A percentile compares a stretch with the other conserved stretches of the same genome.
Conservation (phyloP, 2,888 invertebrate species). For the Drosophila dives region DNA sequence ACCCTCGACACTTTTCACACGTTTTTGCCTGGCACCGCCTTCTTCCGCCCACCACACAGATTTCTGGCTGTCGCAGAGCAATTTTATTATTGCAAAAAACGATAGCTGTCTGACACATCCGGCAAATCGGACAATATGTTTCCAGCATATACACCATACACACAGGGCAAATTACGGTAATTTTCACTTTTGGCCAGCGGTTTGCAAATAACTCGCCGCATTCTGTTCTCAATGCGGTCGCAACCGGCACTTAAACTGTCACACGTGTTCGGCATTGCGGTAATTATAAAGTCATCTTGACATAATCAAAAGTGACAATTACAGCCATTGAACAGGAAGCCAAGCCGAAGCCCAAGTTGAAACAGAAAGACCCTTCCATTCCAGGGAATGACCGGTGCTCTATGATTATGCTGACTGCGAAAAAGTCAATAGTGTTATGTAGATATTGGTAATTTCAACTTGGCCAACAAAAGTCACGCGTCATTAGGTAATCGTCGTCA, state of each 20-base stretch:
- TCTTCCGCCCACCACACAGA: slow-evolving; percentile 55
- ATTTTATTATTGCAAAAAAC: slow-evolving; percentile 10
- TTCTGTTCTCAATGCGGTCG: slow-evolving; percentile 45
- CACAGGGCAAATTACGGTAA: slow-evolving; percentile 68
- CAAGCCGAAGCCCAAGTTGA: slow-evolving; percentile 12
- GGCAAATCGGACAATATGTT: slow-evolving; percentile 53
- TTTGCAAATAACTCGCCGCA: slow-evolving; percentile 68
- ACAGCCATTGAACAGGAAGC: slow-evolving; percentile 76
- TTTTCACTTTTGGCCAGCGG: slow-evolving; percentile 67
- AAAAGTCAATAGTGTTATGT: slow-evolving; percentile 62
- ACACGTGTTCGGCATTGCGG: slow-evolving; percentile 72
- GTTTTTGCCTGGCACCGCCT: slow-evolving; percentile 41
- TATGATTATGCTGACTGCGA: slow-evolving; percentile 60
- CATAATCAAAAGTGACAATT: slow-evolving; percentile 83
- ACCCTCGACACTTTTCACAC: slow-evolving; percentile 46
- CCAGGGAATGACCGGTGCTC: slow-evolving; percentile 23
- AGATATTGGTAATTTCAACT: slow-evolving; percentile 54
- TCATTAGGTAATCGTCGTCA: slow-evolving; percentile 64
- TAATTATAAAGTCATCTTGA: slow-evolving; percentile 83
- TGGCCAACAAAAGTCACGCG: slow-evolving; percentile 65
- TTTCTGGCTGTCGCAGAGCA: slow-evolving; percentile 18
- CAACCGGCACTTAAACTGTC: slow-evolving; percentile 80
- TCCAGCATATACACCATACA: slow-evolving; percentile 4
- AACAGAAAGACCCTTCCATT: background rate
- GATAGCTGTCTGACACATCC: slow-evolving; percentile 52